Conservation (phyloP, 2,113 vertebrate species). For the Caranx ignobilis region DNA sequence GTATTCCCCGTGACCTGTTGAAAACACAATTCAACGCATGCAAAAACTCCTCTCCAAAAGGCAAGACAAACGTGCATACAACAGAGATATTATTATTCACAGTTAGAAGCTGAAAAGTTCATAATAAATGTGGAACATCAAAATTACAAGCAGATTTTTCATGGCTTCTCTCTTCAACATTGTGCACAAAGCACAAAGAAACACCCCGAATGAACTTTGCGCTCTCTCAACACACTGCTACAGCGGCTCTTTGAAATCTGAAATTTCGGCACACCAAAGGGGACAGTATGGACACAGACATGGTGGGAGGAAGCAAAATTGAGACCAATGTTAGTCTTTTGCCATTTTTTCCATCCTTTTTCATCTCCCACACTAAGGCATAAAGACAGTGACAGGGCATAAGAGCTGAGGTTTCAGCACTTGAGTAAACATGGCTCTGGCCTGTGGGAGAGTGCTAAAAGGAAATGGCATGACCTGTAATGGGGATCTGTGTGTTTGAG, state of each 20-base stretch:
- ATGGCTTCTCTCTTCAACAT: constrained; percentile 15
- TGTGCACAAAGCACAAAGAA: constrained; percentile 36
- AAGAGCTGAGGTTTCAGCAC: constrained; percentile 36
- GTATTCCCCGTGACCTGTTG: constrained; percentile 91
- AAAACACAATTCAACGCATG: constrained; percentile 50
- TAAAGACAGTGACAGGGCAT: constrained; percentile 18
- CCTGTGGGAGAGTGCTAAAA: constrained; percentile 30
- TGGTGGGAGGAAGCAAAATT: constrained; percentile 40
- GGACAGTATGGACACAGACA: constrained; percentile 76
- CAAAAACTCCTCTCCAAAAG: constrained; percentile 35
- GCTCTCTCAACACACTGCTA: constrained; percentile 27
- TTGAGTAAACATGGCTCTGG: constrained; percentile 45
- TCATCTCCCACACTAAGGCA: constrained; percentile 32
- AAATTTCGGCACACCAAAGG: constrained; percentile 80
- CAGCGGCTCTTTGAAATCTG: constrained; percentile 64
- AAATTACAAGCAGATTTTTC: constrained; percentile 30
- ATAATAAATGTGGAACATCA: constrained; percentile 17
- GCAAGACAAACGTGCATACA: constrained; percentile 11
- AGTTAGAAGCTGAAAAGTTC: constrained; percentile 5
- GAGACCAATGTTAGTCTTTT: constrained; percentile 38
- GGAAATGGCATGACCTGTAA: constrained; percentile 30
- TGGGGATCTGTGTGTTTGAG: constrained; percentile 49
- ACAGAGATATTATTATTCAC: constrained; percentile 1
- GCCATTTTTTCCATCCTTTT: neutral
- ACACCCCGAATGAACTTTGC: constrained; percentile 18